phyloP scores from a whole-genome alignment of 2,797 vertebrate genomes.

The Sebastes oblongus region DNA sequence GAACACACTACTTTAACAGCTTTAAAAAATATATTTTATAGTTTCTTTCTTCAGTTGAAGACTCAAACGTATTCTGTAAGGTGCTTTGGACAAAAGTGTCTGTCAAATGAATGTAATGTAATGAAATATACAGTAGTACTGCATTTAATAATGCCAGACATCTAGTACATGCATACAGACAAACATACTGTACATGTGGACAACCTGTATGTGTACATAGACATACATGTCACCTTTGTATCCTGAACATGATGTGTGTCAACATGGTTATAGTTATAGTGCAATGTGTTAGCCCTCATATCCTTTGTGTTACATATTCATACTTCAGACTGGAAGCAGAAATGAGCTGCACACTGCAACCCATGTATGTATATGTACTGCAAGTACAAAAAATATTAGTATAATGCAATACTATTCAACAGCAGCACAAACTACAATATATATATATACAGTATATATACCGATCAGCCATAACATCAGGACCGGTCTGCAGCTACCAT shows the following conservation, averaged over 20 bases:
- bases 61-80: background rate
- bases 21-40: background rate
- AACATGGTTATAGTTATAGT: background rate
- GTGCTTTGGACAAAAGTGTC: background rate
- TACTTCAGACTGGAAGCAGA: background rate
- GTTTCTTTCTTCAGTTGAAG: background rate
- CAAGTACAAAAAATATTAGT: background rate
- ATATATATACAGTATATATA: no score
- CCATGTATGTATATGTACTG: background rate
- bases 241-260: background rate
- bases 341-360: no score
- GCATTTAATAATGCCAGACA: background rate
- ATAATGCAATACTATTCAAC: no score
- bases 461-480: no score
- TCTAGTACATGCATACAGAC: background rate
- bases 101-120: background rate
- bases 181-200: background rate
- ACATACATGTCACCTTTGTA: background rate
- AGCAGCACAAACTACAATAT: no score
- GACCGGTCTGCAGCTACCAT: no score
- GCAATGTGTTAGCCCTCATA: background rate
- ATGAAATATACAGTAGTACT: background rate
- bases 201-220: background rate
- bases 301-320: background rate
- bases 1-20: background rate